Conservation (phyloP, 2,797 vertebrate genomes). For the Clarias laeviceps region DNA sequence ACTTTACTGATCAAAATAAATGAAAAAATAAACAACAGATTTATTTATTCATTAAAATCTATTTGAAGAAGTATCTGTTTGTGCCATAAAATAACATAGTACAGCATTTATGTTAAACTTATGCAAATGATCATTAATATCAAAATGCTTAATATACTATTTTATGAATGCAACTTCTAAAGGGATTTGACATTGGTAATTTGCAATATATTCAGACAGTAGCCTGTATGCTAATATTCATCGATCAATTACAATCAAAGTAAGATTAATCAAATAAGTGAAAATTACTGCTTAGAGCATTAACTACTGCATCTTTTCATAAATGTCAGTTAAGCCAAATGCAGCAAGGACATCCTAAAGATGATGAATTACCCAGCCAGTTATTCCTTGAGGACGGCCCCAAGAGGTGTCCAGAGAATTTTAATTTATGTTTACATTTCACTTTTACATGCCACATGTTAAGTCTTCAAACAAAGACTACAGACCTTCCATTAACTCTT, state of each 20-base stretch:
- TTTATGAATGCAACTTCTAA: not conserved
- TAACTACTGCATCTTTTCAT: not conserved
- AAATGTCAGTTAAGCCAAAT: slow-evolving; percentile 2
- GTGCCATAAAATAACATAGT: not conserved
- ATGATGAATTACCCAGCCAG: slow-evolving; percentile 7
- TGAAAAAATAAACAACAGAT: not conserved
- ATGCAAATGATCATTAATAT: not conserved
- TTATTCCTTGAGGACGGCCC: not conserved
- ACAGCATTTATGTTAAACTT: not conserved
- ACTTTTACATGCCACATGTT: not conserved
- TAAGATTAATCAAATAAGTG: slow-evolving; percentile 18
- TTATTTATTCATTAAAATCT: not conserved
- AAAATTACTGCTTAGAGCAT: not conserved
- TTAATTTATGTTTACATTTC: not conserved
- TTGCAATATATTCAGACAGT: not conserved
- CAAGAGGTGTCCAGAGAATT: not conserved
- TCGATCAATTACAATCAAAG: slow-evolving; percentile 18
- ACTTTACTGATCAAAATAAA: not conserved
- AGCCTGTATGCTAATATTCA: not conserved
- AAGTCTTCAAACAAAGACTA: not conserved
- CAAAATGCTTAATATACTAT: not conserved
- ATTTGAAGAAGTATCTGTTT: not conserved
- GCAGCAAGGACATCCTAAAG: slow-evolving; percentile 12
- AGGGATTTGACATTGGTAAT: not conserved
- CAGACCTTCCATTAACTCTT: not conserved